phyloP scores from a whole-genome alignment of 2,797 vertebrate species.

The Gymnothorax reevesii region DNA sequence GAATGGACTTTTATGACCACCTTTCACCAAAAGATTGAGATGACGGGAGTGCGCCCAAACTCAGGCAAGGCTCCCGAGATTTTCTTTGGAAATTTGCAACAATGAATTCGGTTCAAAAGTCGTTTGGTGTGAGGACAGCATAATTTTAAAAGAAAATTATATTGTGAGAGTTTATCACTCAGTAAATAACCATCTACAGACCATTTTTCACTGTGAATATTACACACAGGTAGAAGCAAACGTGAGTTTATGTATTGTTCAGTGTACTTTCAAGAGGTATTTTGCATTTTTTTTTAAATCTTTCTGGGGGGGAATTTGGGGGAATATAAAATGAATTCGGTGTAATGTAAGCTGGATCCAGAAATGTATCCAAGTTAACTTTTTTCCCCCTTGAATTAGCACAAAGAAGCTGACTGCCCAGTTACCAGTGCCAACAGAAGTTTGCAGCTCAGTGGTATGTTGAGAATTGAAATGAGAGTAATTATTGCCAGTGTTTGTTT shows the following conservation, averaged over 20 bases:
- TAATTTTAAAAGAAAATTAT: neutral
- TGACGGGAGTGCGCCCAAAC: too few species aligned
- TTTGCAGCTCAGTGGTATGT: constrained; percentile 3
- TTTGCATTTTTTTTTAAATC: neutral
- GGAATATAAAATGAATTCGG: neutral
- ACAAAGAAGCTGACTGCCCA: neutral
- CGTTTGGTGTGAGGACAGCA: too few species aligned
- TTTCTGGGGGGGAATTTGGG: neutral
- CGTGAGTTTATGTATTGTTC: neutral
- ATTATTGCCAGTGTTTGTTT: neutral
- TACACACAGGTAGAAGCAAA: neutral
- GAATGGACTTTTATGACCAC: too few species aligned
- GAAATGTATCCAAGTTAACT: neutral
- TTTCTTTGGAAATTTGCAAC: too few species aligned
- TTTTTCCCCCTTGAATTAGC: neutral
- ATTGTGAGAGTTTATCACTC: neutral
- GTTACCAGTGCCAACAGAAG: neutral
- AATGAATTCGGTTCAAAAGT: too few species aligned
- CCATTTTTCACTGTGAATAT: neutral
- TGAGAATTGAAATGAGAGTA: neutral
- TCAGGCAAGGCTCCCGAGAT: too few species aligned
- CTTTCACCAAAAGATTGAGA: too few species aligned
- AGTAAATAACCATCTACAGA: neutral
- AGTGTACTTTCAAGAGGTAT: neutral
- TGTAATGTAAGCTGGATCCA: neutral